These are phyloP conservation scores for Hetaerina titia DNA, from an alignment of 2,888 invertebrate genomes.

Conservation along the genomic window DNA sequence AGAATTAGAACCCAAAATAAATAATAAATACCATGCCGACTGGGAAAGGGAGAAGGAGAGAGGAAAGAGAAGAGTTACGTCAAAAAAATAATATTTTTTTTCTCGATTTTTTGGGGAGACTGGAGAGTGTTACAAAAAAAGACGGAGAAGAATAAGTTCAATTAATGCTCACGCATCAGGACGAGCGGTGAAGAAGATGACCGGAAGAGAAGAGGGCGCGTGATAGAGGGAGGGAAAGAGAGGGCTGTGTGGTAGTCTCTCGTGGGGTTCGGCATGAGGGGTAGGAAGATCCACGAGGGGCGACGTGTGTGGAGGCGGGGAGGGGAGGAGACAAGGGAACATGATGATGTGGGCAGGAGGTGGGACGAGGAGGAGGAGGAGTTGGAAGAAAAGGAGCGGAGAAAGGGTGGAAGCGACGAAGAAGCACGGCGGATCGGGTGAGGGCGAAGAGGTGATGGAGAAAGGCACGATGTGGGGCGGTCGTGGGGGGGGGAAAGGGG, in stretches of 20 bases:
- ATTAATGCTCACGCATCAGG: slow-evolving; percentile 56
- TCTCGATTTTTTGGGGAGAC: neutral
- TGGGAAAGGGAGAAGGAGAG: neutral
- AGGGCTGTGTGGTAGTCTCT: neutral
- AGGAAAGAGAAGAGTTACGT: slow-evolving; percentile 8
- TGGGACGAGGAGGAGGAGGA: neutral
- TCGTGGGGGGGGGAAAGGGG: neutral
- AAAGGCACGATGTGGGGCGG: neutral
- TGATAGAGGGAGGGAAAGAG: neutral
- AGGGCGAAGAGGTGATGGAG: neutral
- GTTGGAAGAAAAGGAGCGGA: neutral
- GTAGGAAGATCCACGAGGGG: neutral
- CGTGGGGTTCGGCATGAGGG: neutral
- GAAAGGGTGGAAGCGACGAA: neutral
- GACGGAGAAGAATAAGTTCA: slow-evolving; percentile 63
- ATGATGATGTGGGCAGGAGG: slow-evolving; percentile 6
- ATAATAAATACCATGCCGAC: slow-evolving; percentile 61
- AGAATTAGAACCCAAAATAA: slow-evolving; percentile 56
- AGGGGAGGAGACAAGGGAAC: neutral
- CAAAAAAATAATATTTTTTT: slow-evolving; percentile 40
- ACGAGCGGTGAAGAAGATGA: slow-evolving; percentile 55
- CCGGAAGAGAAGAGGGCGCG: slow-evolving; percentile 33
- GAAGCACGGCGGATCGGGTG: neutral
- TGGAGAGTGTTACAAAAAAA: neutral
- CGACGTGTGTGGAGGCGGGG: neutral